Conservation (phyloP, 2,113 vertebrate genomes). For the Ovibos moschatus region DNA sequence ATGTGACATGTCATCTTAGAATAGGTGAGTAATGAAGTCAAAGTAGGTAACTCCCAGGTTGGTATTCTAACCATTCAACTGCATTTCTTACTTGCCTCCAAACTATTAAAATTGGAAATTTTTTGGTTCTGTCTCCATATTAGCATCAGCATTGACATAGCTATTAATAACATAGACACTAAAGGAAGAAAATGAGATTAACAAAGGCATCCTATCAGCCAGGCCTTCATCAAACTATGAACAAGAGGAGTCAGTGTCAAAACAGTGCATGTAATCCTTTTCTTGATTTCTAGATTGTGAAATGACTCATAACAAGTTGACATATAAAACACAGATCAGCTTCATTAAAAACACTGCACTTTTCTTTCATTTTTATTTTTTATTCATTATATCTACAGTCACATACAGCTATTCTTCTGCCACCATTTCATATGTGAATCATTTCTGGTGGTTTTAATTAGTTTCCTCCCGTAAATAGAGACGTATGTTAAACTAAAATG, state of each 20-base stretch:
- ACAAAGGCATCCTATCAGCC: constrained; percentile 53
- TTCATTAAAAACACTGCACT: constrained; percentile 70
- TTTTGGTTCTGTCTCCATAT: constrained; percentile 71
- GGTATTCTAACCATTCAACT: constrained; percentile 3
- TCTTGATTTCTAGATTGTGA: constrained; percentile 73
- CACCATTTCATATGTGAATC: constrained; percentile 2
- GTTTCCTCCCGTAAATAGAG: constrained; percentile 46
- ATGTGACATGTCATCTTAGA: background rate
- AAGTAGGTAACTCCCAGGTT: background rate
- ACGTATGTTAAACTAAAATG: constrained; percentile 47
- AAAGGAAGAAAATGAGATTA: constrained; percentile 79
- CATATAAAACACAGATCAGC: constrained; percentile 63
- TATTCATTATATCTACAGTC: constrained; percentile 21
- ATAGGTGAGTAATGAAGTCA: constrained; percentile 22
- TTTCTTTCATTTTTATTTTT: constrained; percentile 73
- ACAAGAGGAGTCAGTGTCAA: constrained; percentile 70
- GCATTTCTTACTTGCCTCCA: constrained; percentile 34
- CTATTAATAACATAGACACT: constrained; percentile 78
- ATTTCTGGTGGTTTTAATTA: constrained; percentile 27
- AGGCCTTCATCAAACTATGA: constrained; percentile 59
- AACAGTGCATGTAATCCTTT: constrained; percentile 71
- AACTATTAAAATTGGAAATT: constrained; percentile 61
- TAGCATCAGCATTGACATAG: constrained; percentile 68
- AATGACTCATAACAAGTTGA: constrained; percentile 70
- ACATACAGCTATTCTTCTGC: background rate